A percentile compares a stretch with the other conserved stretches of the same genome.
Conservation (phyloP, 2,888 invertebrate genomes). For the Ypsolopha scabrella region DNA sequence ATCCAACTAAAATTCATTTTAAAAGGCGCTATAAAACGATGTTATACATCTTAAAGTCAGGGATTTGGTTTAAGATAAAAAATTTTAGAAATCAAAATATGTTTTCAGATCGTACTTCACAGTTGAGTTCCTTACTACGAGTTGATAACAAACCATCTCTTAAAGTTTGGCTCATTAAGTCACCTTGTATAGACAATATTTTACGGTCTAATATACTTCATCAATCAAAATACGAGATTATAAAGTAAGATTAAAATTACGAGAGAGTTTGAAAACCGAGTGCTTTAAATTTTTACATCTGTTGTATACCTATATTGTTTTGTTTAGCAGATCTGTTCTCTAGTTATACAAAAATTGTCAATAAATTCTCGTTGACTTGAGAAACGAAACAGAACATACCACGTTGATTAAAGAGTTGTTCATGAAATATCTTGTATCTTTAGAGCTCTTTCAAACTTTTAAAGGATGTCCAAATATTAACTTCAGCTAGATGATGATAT, state of each 20-base stretch:
- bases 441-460: background rate
- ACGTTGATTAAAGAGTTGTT: background rate
- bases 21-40: no score
- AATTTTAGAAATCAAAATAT: no score
- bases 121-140: no score
- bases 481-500: constrained; percentile 4
- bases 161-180: no score
- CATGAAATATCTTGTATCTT: background rate
- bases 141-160: no score
- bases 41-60: no score
- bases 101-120: no score
- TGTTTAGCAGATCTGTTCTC: constrained; percentile 52
- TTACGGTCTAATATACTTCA: constrained; percentile 49
- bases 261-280: constrained; percentile 69
- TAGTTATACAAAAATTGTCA: constrained; percentile 35
- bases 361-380: constrained; percentile 14
- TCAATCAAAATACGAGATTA: constrained; percentile 51
- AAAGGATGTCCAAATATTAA: background rate
- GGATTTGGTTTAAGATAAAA: no score
- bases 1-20: no score
- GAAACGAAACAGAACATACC: constrained; percentile 10
- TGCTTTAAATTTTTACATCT: constrained; percentile 68
- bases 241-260: constrained; percentile 59
- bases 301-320: constrained; percentile 60
- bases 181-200: constrained; percentile 46